Conservation (phyloP, 53 echinoderm and acorn worm genomes). For the Zoroaster sp. region DNA sequence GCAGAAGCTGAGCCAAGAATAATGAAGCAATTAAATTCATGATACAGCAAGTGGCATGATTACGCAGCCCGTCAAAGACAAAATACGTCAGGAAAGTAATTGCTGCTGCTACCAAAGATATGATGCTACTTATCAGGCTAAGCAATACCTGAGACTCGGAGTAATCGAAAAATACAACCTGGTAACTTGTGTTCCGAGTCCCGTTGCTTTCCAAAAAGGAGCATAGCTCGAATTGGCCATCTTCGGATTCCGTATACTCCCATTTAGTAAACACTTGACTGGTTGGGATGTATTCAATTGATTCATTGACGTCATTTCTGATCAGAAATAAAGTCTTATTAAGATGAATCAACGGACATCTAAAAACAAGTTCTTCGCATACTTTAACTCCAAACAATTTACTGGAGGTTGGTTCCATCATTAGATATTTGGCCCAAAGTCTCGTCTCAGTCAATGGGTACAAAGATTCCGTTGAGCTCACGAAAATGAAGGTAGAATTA, state of each 20-base stretch:
- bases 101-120: constrained; percentile 22
- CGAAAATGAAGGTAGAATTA: not conserved
- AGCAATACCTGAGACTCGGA: constrained; percentile 9
- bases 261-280: not conserved
- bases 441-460: not conserved
- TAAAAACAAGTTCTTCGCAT: not conserved
- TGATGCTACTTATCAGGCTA: not conserved
- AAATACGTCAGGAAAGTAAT: constrained; percentile 31
- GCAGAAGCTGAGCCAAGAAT: constrained; percentile 42
- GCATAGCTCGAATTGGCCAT: constrained; percentile 17
- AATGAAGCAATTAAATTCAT: constrained; percentile 49
- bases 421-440: not conserved
- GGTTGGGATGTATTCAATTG: constrained; percentile 18
- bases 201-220: constrained; percentile 45
- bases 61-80: constrained; percentile 38
- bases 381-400: not conserved
- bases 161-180: constrained; percentile 6
- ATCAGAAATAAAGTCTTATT: constrained; percentile 12
- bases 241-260: not conserved
- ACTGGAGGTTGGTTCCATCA: not conserved
- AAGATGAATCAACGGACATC: constrained; percentile 8
- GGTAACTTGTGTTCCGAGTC: constrained; percentile 7
- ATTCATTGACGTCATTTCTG: not conserved
- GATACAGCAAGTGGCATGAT: constrained; percentile 35
- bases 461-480: not conserved